Base-by-base conservation (phyloP, 2,113 vertebrate species). In the Rhea pennata region DNA sequence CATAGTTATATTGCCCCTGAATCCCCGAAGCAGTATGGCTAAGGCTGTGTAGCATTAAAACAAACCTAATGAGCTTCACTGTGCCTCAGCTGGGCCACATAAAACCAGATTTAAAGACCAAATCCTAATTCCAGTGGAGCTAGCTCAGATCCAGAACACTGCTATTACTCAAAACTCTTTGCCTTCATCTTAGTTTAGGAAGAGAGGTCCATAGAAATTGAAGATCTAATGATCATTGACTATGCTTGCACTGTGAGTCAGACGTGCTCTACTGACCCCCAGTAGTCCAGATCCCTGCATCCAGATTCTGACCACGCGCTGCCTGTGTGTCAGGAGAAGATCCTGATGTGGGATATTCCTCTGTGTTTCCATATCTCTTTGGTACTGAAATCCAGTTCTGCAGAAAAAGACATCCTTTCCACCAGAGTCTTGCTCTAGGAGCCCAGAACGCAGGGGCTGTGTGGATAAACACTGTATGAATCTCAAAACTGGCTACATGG, bases 181-280 rank as follows among this genome's bases (percentile, higher is more conserved):
- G 22, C 23, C 5, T 83, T 48, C 17, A n/a, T 10, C 39, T 61
- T 1, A 0, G 11, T 76, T 87, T 76, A 44, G 54, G 36, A 76
- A 70, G 16, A 58, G 16, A 6, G 17, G 24, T 9, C 22, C 44
- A 6, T 7, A 65, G 40, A 8, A 83, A 80, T 40, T 33, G 61
- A 27, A 61, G 31, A 76, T 8, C 22, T 13, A n/a, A 46, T 2
- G 10, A 15, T 12, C 13, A 24, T 67, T 13, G 12, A 8, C 15
- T 0, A 0, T 14, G 31, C 39, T 80, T 44, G 12, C 10, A 3
- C 4, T 15, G n/a, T 4, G 20, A 73, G 36, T 9, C 4, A 0
- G 42, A 58, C 53, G 11, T 73, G 21, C 4, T 70, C 33, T 51
- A 40, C 0, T 1, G 26, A 12, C 2, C 10, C 15, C 3, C 3